These are phyloP conservation scores for Urocolius indicus DNA, from an alignment of 2,113 vertebrate species.

Conservation along the genomic window DNA sequence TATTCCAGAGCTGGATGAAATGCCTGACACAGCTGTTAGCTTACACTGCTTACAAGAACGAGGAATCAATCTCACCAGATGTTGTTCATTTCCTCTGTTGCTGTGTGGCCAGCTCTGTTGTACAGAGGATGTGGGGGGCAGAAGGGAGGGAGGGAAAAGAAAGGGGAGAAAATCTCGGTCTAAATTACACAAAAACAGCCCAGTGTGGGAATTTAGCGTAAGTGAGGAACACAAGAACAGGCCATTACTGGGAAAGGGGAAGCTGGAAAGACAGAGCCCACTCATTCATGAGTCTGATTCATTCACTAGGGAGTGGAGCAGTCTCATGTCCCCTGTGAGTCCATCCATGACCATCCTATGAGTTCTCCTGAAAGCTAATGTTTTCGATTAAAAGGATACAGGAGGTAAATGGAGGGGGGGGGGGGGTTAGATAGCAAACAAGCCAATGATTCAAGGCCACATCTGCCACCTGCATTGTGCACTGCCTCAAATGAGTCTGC, in stretches of 20 bases:
- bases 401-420: background rate
- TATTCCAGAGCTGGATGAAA: slow-evolving; percentile 60
- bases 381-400: slow-evolving; percentile 22
- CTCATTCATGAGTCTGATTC: background rate
- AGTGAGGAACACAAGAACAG: background rate
- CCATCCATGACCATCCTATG: background rate
- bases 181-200: slow-evolving; percentile 46
- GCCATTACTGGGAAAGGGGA: slow-evolving; percentile 36
- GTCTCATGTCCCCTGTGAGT: background rate
- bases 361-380: background rate
- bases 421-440: background rate
- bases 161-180: slow-evolving; percentile 31
- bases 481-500: background rate
- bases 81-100: slow-evolving; percentile 72
- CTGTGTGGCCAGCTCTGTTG: slow-evolving; percentile 74
- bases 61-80: slow-evolving; percentile 68
- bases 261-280: background rate
- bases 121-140: slow-evolving; percentile 11
- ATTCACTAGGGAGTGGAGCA: background rate
- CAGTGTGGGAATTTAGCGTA: slow-evolving; percentile 60
- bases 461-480: background rate
- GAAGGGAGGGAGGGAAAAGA: slow-evolving; percentile 13
- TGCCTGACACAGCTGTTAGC: slow-evolving; percentile 67
- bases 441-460: background rate
- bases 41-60: slow-evolving; percentile 53